Evolutionary conservation across 2,113 vertebrate species (phyloP).

Genomic region (Oxyruncus cristatus): DNA sequence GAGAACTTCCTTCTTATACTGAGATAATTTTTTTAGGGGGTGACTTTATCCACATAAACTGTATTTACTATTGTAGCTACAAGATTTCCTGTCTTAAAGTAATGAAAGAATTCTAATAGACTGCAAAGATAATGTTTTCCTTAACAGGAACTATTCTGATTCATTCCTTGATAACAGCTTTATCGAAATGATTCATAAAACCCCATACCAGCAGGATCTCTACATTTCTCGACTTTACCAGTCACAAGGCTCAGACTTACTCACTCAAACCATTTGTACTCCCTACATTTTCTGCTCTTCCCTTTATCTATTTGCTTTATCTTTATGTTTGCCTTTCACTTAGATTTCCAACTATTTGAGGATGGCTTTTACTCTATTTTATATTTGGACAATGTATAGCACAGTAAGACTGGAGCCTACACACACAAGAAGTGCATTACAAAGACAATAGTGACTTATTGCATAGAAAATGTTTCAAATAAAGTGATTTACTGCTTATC

Average conservation of each 20-base stretch:
- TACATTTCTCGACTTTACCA: not conserved
- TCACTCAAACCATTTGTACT: constrained; percentile 1
- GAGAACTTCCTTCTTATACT: not conserved
- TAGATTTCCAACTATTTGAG: constrained; percentile 36
- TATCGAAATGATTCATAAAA: constrained; percentile 3
- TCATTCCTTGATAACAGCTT: constrained; percentile 16
- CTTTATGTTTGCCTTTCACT: constrained; percentile 39
- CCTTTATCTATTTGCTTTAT: constrained; percentile 39
- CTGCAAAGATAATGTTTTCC: not conserved
- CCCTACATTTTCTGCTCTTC: not conserved
- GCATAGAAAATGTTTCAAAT: constrained; percentile 37
- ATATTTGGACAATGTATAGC: not conserved
- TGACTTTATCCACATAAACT: constrained; percentile 28
- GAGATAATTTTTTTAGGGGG: not conserved
- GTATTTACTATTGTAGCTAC: not conserved
- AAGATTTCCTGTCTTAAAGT: not conserved
- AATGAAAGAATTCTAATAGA: constrained; percentile 34
- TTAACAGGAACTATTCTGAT: constrained; percentile 27
- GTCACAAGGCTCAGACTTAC: not conserved
- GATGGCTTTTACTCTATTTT: constrained; percentile 27
- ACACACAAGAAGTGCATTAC: not conserved
- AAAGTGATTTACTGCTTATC: constrained; percentile 56
- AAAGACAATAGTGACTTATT: constrained; percentile 31
- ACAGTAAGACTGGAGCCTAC: not conserved
- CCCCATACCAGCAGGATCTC: not conserved